phyloP scores from a whole-genome alignment of 2,888 invertebrate genomes.

The Sesia apiformis region DNA sequence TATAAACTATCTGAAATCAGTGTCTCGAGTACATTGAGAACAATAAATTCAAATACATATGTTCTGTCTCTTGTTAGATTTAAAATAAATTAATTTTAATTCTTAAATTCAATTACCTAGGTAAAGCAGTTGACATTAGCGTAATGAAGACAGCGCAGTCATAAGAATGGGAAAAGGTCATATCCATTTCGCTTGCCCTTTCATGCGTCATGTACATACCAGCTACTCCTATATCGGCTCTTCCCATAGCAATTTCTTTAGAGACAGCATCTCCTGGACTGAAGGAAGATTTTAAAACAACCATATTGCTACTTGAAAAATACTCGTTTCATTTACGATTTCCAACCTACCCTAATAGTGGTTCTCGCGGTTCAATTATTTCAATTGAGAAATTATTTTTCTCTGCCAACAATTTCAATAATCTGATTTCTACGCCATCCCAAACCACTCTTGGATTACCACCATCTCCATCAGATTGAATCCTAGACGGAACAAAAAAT shows the following conservation, averaged over 20 bases:
- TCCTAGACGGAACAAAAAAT: constrained; percentile 19
- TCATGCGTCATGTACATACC: constrained; percentile 81
- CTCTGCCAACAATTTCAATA: constrained; percentile 76
- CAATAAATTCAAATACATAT: too few species aligned
- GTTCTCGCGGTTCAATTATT: constrained; percentile 74
- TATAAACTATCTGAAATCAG: too few species aligned
- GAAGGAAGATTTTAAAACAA: background rate
- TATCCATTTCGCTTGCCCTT: constrained; percentile 67
- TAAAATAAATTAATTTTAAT: background rate
- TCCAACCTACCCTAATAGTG: constrained; percentile 55
- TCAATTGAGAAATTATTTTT: constrained; percentile 83
- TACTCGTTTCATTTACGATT: background rate
- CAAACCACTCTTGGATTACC: constrained; percentile 63
- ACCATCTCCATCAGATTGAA: constrained; percentile 56
- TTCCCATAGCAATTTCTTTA: constrained; percentile 63
- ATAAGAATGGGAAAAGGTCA: constrained; percentile 78
- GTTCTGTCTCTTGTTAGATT: too few species aligned
- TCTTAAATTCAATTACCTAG: constrained; percentile 59
- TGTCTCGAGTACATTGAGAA: too few species aligned
- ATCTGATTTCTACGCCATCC: constrained; percentile 85
- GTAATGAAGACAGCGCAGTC: constrained; percentile 88
- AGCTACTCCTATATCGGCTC: constrained; percentile 80
- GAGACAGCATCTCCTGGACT: constrained; percentile 78
- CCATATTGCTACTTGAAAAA: background rate
- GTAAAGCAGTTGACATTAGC: constrained; percentile 84